Conservation (phyloP, 2,797 vertebrate species). For the Tangara arthus region DNA sequence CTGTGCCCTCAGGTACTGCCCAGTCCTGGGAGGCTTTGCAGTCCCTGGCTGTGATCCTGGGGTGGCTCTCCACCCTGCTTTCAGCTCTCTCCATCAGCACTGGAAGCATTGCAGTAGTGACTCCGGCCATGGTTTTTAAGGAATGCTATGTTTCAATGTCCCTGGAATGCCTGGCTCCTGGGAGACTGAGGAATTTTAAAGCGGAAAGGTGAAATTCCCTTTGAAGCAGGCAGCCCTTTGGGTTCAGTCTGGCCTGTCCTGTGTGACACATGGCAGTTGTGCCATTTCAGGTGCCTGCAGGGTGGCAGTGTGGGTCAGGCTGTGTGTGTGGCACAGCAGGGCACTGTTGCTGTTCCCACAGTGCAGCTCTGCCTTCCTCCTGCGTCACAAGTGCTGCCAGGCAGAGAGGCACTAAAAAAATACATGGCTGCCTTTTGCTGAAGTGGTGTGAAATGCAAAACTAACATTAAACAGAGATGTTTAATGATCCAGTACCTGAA, state of each 20-base stretch:
- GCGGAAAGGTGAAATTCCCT: not conserved
- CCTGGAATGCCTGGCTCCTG: not conserved
- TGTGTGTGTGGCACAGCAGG: not conserved
- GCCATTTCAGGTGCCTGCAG: not conserved
- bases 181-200: not conserved
- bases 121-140: not conserved
- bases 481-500: not conserved
- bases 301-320: not conserved
- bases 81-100: not conserved
- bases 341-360: not conserved
- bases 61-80: not conserved
- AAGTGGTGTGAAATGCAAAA: not conserved
- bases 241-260: not conserved
- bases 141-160: fast-evolving
- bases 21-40: not conserved
- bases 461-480: not conserved
- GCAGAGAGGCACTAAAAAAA: not conserved
- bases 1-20: fast-evolving
- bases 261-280: not conserved
- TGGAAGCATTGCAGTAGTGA: fast-evolving
- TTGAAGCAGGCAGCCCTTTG: not conserved
- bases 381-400: fast-evolving
- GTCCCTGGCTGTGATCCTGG: not conserved
- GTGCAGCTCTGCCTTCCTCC: not conserved
- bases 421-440: fast-evolving